phyloP scores from a whole-genome alignment of 2,888 invertebrate species.

The Thalpophila matura region DNA sequence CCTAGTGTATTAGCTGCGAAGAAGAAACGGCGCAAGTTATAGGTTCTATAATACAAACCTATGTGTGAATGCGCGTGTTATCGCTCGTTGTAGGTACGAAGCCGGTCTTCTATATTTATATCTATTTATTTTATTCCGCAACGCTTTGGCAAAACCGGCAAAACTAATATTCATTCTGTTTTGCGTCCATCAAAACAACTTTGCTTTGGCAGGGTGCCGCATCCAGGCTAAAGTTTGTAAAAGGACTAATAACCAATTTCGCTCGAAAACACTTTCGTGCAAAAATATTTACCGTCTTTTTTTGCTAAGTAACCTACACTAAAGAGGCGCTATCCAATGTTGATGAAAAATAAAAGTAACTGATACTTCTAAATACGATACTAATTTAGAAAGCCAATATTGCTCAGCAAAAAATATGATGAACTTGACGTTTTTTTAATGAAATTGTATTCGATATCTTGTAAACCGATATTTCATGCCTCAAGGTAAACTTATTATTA shows the following conservation, averaged over 20 bases:
- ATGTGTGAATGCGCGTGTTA: too few species aligned
- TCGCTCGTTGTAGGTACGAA: too few species aligned
- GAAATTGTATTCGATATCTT: conserved; percentile 20
- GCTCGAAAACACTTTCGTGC: background rate
- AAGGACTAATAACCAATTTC: background rate
- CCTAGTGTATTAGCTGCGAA: too few species aligned
- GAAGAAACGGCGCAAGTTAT: too few species aligned
- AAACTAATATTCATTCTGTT: background rate
- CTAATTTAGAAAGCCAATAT: conserved; percentile 24
- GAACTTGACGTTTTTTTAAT: conserved; percentile 8
- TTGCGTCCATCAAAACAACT: background rate
- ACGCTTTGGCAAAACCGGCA: background rate
- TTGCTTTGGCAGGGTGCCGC: background rate
- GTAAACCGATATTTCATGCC: background rate
- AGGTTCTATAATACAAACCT: too few species aligned
- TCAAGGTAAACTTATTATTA: background rate
- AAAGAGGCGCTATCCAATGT: background rate
- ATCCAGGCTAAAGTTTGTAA: background rate
- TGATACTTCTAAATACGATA: conserved; percentile 12
- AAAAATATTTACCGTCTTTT: background rate
- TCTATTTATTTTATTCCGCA: too few species aligned
- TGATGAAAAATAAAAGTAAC: conserved; percentile 1
- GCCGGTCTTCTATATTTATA: too few species aligned
- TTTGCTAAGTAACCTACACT: background rate
- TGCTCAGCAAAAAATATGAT: conserved; percentile 3